Base-by-base conservation (phyloP, 2,113 vertebrate species). In the Eretmochelys imbricata region DNA sequence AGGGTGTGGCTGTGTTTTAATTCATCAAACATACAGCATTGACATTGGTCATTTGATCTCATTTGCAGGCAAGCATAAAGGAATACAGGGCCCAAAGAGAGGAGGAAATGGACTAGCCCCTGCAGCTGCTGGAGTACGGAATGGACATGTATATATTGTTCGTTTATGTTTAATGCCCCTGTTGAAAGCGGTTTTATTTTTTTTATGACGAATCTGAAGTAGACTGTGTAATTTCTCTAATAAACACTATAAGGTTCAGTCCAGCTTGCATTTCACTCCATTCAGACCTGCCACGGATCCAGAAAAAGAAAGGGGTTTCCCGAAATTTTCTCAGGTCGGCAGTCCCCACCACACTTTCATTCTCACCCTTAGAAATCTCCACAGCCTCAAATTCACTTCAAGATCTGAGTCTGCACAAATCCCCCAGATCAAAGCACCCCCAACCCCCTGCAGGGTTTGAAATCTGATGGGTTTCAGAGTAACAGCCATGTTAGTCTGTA, bases 21-120 rank as follows among this genome's bases (percentile, higher is more conserved):
- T 49, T 4, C 0, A 48, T 65, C 54, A 0, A 10, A 3, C 57
- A 1, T 6, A 0, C 0, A 1, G 35, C 53, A 24, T 6, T 94
- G 49, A 89, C 55, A 0, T 46, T 57, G 79, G 42, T 76, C 46
- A 38, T 91, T 83, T 69, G 59, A 42, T 97, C 53, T 96, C 31
- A 46, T 84, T 97, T 65, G n/a, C 97, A 99, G 99, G 95, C 94
- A 4, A 98, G 97, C 87, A 82, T 99, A 82, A 98, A 98, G 83
- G 98, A 98, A 38, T 99, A 98, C 97, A 99, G 98, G 94, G 97
- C 98, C 11, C 95, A 86, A 69, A 97, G 96, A 85, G 98, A 98
- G 46, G 97, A 98, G 5, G 96, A 97, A 65, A 99, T 99, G 99
- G 98, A 99, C 10, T 99, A 98, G 69, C 53, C 1, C 3, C 6